Conservation (phyloP, 2,888 invertebrate genomes). For the Pollenia angustigena region DNA sequence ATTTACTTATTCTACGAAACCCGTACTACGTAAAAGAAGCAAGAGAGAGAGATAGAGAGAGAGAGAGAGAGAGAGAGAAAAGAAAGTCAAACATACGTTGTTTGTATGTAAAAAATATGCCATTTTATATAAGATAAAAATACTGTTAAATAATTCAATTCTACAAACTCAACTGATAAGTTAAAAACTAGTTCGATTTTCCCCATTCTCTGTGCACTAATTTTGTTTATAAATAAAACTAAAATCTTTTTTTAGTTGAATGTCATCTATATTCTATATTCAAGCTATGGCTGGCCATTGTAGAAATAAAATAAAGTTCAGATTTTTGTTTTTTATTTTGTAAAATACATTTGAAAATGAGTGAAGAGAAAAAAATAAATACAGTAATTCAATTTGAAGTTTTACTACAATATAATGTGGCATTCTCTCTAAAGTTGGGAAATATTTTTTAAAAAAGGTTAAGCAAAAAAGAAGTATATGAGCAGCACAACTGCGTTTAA, state of each 20-base stretch:
- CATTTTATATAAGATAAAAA: conserved; percentile 68
- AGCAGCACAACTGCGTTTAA: too few relatives aligned
- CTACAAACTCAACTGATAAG: conserved; percentile 71
- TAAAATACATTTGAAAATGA: conserved; percentile 50
- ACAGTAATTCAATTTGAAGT: conserved; percentile 73
- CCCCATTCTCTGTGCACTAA: not conserved
- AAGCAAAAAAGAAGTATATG: not conserved
- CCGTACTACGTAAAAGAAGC: not conserved
- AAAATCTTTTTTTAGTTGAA: conserved; percentile 2
- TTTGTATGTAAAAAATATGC: conserved; percentile 54
- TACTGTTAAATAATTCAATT: conserved; percentile 73
- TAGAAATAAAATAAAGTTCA: conserved; percentile 47
- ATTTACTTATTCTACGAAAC: not conserved
- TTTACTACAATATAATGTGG: conserved; percentile 56
- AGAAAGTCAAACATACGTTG: not conserved
- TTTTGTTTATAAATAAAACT: conserved; percentile 35
- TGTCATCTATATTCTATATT: too few relatives aligned
- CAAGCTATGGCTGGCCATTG: conserved; percentile 9
- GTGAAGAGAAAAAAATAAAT: conserved; percentile 53
- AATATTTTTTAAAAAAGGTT: not conserved
- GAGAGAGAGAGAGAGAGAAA: too few relatives aligned
- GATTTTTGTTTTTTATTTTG: conserved; percentile 27
- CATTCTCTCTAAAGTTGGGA: conserved; percentile 4
- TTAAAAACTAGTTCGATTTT: conserved; percentile 60
- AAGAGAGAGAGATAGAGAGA: too few relatives aligned